These are phyloP conservation scores for Acanthoscelides obtectus DNA, from an alignment of 2,888 invertebrate genomes.

Conservation along the genomic window DNA sequence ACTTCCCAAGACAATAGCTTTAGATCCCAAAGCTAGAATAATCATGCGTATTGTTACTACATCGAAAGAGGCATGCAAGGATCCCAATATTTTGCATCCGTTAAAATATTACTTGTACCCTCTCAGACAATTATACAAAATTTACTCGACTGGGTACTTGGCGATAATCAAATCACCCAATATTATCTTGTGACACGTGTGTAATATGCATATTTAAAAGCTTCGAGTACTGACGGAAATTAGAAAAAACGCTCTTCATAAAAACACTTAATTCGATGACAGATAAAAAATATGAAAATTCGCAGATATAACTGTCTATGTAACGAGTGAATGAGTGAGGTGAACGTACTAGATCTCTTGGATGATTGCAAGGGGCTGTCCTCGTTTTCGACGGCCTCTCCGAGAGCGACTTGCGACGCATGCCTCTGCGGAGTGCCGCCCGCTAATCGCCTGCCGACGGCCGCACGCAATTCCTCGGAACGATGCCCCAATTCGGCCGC, in stretches of 20 bases:
- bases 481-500: slow-evolving; percentile 7
- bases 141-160: too few species aligned
- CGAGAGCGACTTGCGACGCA: slow-evolving; percentile 47
- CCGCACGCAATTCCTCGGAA: slow-evolving; percentile 41
- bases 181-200: too few species aligned
- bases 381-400: slow-evolving; percentile 78
- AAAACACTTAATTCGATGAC: too few species aligned
- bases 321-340: too few species aligned
- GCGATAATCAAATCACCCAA: too few species aligned
- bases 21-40: background rate
- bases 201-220: too few species aligned
- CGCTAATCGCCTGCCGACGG: slow-evolving; percentile 52
- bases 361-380: slow-evolving; percentile 79
- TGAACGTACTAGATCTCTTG: slow-evolving; percentile 76
- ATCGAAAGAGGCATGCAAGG: background rate
- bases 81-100: background rate
- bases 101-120: too few species aligned
- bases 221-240: too few species aligned
- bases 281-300: too few species aligned
- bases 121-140: too few species aligned
- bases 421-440: slow-evolving; percentile 47
- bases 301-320: too few species aligned
- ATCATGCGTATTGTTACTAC: background rate
- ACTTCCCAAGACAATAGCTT: background rate
- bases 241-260: too few species aligned